Conservation (phyloP, 1,140 invertebrate genomes). For the Psilanteris sp. region DNA sequence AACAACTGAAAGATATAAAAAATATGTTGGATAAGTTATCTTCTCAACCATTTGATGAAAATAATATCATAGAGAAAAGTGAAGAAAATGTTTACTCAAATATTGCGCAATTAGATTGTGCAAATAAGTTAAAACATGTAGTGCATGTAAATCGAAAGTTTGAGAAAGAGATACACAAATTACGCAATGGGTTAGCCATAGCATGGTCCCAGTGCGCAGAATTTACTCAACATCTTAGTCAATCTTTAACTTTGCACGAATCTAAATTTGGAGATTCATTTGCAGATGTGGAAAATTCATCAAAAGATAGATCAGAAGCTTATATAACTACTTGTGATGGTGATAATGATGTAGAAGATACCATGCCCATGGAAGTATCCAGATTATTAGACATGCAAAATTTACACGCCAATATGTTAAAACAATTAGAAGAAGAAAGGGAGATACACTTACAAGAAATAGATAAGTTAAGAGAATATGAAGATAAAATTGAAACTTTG, state of each 20-base stretch:
- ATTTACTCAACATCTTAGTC: slow-evolving; percentile 81
- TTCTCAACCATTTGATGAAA: slow-evolving; percentile 24
- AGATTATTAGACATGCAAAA: slow-evolving; percentile 41
- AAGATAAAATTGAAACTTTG: slow-evolving; percentile 58
- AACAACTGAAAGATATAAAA: slow-evolving; percentile 76
- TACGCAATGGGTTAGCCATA: slow-evolving; percentile 82
- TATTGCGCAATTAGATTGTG: slow-evolving; percentile 70
- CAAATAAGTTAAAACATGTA: slow-evolving; percentile 83
- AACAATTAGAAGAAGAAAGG: slow-evolving; percentile 65
- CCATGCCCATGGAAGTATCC: slow-evolving; percentile 42
- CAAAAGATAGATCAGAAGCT: slow-evolving; percentile 39
- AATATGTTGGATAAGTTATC: slow-evolving; percentile 73
- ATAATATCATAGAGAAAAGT: slow-evolving; percentile 1
- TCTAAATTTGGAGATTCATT: slow-evolving; percentile 71
- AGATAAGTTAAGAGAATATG: slow-evolving; percentile 35
- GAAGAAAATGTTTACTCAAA: slow-evolving; percentile 36
- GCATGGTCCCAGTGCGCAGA: slow-evolving; percentile 83
- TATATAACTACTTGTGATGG: slow-evolving; percentile 28
- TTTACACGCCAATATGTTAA: slow-evolving; percentile 35
- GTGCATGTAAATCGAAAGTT: slow-evolving; percentile 82
- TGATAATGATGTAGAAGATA: slow-evolving; percentile 16
- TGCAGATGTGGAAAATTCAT: slow-evolving; percentile 5
- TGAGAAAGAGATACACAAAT: slow-evolving; percentile 80
- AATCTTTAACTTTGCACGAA: slow-evolving; percentile 80
- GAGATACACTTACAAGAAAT: slow-evolving; percentile 33